A percentile compares a stretch with the other conserved stretches of the same genome.
Evolutionary conservation across 2,888 invertebrate genomes (phyloP).

Genomic region (Bembecia ichneumoniformis): DNA sequence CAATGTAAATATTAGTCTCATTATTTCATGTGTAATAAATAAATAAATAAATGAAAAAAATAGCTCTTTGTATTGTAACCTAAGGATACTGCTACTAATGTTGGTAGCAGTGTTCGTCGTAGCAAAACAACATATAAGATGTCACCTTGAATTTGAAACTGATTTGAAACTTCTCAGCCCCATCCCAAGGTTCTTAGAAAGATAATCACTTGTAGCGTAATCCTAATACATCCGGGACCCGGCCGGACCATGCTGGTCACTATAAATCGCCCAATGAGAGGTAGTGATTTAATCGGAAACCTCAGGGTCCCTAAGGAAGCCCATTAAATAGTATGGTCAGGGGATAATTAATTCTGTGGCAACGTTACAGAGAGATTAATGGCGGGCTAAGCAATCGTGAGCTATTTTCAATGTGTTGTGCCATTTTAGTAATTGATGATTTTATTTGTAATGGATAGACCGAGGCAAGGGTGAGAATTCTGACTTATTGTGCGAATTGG

Average conservation of each 20-base stretch:
- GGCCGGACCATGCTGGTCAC: slow-evolving; percentile 51
- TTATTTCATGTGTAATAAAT: too few species aligned
- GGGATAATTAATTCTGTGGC: slow-evolving; percentile 71
- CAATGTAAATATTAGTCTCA: too few species aligned
- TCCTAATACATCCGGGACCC: slow-evolving; percentile 20
- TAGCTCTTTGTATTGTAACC: too few species aligned
- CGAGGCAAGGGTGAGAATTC: too few species aligned
- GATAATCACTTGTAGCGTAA: background rate
- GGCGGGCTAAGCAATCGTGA: slow-evolving; percentile 44
- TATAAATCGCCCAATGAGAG: slow-evolving; percentile 71
- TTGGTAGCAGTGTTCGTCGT: too few species aligned
- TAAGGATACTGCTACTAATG: too few species aligned
- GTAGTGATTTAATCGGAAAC: slow-evolving; percentile 71
- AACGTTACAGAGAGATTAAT: slow-evolving; percentile 67
- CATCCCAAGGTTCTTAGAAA: background rate
- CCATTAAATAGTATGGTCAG: slow-evolving; percentile 72
- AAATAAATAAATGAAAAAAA: too few species aligned
- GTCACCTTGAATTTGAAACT: too few species aligned
- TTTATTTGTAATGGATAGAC: slow-evolving; percentile 5
- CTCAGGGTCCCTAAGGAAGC: slow-evolving; percentile 65
- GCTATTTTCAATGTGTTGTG: slow-evolving; percentile 61
- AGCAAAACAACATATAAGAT: too few species aligned
- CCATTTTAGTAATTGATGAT: slow-evolving; percentile 23
- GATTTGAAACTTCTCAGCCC: too few species aligned
- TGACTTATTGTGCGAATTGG: too few species aligned